A percentile compares a stretch with the other conserved stretches of the same genome.
Conservation (phyloP, 2,113 vertebrate genomes). For the Opisthocomus hoazin region DNA sequence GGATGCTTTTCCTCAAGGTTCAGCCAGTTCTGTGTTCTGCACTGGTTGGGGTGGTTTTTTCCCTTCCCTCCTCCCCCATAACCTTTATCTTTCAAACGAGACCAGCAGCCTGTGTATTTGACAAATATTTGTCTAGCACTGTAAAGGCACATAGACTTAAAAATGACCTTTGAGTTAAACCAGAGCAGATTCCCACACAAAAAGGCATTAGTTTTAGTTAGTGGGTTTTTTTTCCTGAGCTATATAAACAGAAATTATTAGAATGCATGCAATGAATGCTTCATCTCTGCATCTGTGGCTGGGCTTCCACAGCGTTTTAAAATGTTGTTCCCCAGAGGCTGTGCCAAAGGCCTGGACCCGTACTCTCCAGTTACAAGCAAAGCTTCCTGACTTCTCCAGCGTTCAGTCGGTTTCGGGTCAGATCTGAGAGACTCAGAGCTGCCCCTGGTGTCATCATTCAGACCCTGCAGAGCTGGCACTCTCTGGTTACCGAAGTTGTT, state of each 20-base stretch:
- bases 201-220: conserved; percentile 23
- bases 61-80: neutral
- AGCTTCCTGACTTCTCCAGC: neutral
- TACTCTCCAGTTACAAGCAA: neutral
- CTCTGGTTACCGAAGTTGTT: neutral
- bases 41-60: neutral
- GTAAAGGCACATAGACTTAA: neutral
- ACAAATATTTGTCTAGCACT: conserved; percentile 33
- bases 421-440: neutral
- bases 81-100: conserved; percentile 34
- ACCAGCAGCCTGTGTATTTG: conserved; percentile 29
- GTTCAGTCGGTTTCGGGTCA: neutral
- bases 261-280: conserved; percentile 11
- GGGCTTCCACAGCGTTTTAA: neutral
- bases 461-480: neutral
- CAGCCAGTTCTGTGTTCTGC: neutral
- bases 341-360: neutral
- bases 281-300: neutral
- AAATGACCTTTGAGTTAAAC: conserved; percentile 23
- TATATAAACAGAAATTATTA: conserved; percentile 19
- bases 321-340: neutral
- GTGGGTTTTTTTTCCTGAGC: neutral
- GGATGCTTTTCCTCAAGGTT: neutral
- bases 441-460: neutral
- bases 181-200: neutral